Conservation (phyloP, 2,797 vertebrate species). For the Poecilia velifera region DNA sequence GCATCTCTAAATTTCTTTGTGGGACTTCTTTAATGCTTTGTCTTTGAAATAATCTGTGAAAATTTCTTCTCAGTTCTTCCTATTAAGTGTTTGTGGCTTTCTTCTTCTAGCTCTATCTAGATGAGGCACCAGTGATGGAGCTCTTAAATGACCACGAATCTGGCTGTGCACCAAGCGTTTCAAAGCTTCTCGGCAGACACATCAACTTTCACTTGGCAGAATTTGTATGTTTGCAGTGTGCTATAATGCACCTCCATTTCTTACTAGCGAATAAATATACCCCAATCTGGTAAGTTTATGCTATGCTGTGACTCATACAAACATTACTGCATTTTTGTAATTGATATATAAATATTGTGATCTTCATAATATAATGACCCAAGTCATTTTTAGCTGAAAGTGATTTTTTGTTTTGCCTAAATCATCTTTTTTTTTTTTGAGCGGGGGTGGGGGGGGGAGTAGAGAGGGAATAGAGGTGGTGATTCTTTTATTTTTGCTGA, state of each 20-base stretch:
- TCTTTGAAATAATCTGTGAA: conserved; percentile 2
- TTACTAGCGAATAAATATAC: too few relatives aligned
- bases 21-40: conserved; percentile 6
- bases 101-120: conserved; percentile 23
- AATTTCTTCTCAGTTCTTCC: conserved; percentile 17
- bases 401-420: too few relatives aligned
- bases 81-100: conserved; percentile 17
- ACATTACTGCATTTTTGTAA: conserved; percentile 33
- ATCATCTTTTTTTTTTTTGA: too few relatives aligned
- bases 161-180: conserved; percentile 62
- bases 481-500: too few relatives aligned
- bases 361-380: neutral
- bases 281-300: neutral
- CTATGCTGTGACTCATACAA: conserved; percentile 35
- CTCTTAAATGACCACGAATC: conserved; percentile 71
- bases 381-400: too few relatives aligned
- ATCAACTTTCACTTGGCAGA: conserved; percentile 59
- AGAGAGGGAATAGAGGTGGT: too few relatives aligned
- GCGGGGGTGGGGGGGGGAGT: too few relatives aligned
- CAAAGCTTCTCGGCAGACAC: conserved; percentile 62
- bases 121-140: conserved; percentile 69
- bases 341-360: neutral
- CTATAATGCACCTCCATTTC: conserved; percentile 33
- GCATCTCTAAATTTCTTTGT: neutral
- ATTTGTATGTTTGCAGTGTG: conserved; percentile 39